Evolutionary conservation across 2,797 vertebrate genomes (phyloP).

Genomic region (Masticophis lateralis): DNA sequence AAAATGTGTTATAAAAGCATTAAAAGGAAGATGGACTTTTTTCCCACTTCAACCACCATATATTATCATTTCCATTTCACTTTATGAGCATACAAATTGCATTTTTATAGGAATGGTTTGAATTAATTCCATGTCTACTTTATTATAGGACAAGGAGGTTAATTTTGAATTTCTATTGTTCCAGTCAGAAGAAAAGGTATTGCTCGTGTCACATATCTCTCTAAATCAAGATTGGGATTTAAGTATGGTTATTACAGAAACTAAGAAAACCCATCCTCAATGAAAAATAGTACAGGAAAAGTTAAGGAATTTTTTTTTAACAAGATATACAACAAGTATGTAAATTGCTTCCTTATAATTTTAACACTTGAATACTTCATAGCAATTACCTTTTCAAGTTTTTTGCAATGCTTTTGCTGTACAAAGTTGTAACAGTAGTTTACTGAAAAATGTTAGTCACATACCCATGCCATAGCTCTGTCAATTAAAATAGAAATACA

Average conservation of each 20-base stretch:
- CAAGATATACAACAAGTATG: not conserved
- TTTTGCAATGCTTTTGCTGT: constrained; percentile 25
- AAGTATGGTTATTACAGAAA: not conserved
- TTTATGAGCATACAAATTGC: not conserved
- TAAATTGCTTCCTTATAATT: not conserved
- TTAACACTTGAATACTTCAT: not conserved
- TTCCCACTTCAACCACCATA: not conserved
- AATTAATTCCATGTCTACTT: not conserved
- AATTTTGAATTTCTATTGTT: not conserved
- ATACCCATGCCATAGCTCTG: not conserved
- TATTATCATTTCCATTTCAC: not conserved
- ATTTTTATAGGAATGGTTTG: not conserved
- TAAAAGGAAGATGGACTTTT: not conserved
- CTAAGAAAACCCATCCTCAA: not conserved
- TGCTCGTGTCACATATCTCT: not conserved
- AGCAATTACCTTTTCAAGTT: constrained; percentile 25
- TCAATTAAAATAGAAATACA: not conserved
- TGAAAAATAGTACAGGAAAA: not conserved
- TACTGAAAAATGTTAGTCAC: not conserved
- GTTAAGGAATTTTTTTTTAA: not conserved
- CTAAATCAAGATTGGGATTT: not conserved
- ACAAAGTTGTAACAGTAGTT: not conserved
- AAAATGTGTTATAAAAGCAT: not conserved
- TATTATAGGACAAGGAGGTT: not conserved
- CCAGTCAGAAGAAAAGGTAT: not conserved